Percentiles rank a stretch among this genome's conserved stretches.
phyloP scores from a whole-genome alignment of 2,797 vertebrate genomes.

The Acanthornis magna region DNA sequence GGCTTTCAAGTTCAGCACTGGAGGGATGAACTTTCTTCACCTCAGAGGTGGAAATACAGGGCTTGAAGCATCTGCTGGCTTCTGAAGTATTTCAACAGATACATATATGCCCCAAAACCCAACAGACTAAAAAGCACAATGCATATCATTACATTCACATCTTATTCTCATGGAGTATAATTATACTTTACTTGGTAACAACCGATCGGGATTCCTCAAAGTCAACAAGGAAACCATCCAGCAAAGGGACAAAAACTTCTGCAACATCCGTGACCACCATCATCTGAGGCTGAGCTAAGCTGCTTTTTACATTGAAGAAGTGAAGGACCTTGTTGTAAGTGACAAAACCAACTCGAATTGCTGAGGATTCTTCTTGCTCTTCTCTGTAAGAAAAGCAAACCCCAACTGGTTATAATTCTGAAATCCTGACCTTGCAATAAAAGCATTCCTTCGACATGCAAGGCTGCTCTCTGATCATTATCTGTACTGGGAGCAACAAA shows the following conservation, averaged over 20 bases:
- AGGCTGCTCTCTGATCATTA: background rate
- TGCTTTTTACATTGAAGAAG: constrained; percentile 96
- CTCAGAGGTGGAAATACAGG: background rate
- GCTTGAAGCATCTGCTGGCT: background rate
- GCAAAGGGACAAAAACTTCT: constrained; percentile 93
- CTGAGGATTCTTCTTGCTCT: constrained; percentile 82
- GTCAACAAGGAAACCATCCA: constrained; percentile 95
- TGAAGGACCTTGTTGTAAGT: constrained; percentile 97
- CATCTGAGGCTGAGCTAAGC: constrained; percentile 98
- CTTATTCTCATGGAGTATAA: background rate
- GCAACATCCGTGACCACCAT: constrained; percentile 94
- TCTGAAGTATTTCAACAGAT: background rate
- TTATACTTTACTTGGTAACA: constrained; percentile 85
- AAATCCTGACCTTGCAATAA: background rate
- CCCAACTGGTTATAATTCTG: background rate
- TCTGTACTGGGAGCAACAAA: background rate
- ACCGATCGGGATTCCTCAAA: constrained; percentile 89
- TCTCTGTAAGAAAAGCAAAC: constrained; percentile 75
- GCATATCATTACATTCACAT: background rate
- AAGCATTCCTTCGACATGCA: background rate
- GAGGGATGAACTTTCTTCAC: background rate
- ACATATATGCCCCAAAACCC: background rate
- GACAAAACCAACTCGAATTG: constrained; percentile 90
- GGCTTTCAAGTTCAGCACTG: background rate
- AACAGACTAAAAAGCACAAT: background rate